Base-by-base conservation (phyloP, 2,888 invertebrate species). In the Tenthredo amoena region DNA sequence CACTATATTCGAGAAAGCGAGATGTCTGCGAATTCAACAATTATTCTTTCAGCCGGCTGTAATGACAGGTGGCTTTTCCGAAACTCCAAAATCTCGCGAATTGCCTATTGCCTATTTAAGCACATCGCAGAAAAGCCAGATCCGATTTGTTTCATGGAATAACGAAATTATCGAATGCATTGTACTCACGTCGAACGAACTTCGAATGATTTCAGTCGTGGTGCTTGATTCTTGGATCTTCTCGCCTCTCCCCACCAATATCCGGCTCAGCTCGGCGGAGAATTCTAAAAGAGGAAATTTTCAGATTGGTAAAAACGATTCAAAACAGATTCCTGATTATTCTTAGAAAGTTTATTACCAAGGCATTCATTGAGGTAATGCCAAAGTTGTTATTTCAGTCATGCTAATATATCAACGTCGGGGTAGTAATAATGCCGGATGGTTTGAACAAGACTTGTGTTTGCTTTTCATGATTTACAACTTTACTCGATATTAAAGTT, bases 231-330 rank as follows among this genome's bases (percentile, higher is more conserved):
- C 89, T 81, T 89, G 88, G 21, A 90, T 87, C 58, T 88, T 88
- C 76, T 89, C 87, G 83, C 88, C 86, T 65, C 88, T 88, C 85
- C 89, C 88, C 26, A 88, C 88, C 81, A 90, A 87, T 31, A 90
- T 89, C 26, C 90, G 90, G 82, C 89, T 92, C 79, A 90, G 84
- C 83, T 91, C 91, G 77, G 90, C 74, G 10, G 91, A 89, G 86
- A 90, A 88, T 90, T 92, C 90, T 90, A 77, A 9, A 87, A 87
- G 26, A 82, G 47, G 62, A 72, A 58, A 74, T 21, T 47, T 85
- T 40, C 76, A 10, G 31, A 31, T 21, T 7, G 2, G 34, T 68
- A 43, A 34, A 50, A 40, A 81, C 26, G 62, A 37, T 62, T 12
- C 5, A n/a, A 79, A 62, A 79, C 40, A 79, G 58, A 79, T 55